phyloP scores from a whole-genome alignment of 2,888 invertebrate species.

The Unio delphinus region DNA sequence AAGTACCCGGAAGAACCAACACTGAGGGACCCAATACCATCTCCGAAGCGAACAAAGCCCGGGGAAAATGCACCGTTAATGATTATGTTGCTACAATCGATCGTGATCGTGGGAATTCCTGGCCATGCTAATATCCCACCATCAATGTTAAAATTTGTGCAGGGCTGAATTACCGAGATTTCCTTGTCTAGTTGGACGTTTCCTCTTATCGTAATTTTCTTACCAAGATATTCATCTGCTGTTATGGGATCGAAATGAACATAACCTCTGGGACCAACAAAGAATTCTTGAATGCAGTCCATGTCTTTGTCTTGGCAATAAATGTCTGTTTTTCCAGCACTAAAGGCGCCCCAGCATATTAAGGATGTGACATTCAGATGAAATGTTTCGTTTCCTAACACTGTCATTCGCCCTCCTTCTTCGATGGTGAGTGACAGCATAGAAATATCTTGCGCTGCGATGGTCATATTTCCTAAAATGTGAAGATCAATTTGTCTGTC shows the following conservation, averaged over 20 bases:
- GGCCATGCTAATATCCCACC: constrained; percentile 33
- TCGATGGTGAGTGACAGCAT: constrained; percentile 16
- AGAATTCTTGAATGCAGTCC: constrained; percentile 13
- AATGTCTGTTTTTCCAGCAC: constrained; percentile 6
- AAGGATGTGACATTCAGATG: constrained; percentile 16
- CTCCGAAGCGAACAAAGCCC: constrained; percentile 33
- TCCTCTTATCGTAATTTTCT: constrained; percentile 31
- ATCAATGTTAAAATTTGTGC: constrained; percentile 29
- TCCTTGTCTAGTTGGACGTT: constrained; percentile 26
- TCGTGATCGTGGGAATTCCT: constrained; percentile 20
- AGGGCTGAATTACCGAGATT: constrained; percentile 34
- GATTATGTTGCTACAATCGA: constrained; percentile 40
- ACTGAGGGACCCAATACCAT: constrained; percentile 21
- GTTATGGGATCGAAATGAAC: constrained; percentile 32
- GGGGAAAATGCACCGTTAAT: constrained; percentile 42
- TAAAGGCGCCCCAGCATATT: constrained; percentile 27
- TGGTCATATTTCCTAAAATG: constrained; percentile 24
- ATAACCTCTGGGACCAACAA: constrained; percentile 24
- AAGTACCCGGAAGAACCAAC: constrained; percentile 39
- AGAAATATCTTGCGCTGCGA: constrained; percentile 19
- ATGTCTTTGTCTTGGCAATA: constrained; percentile 4
- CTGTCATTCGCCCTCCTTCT: constrained; percentile 17
- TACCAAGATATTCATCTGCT: constrained; percentile 33
- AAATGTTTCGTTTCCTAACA: constrained; percentile 13
- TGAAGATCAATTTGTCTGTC: too few species aligned